A percentile compares a stretch with the other conserved stretches of the same genome.
Evolutionary conservation across 2,797 vertebrate genomes (phyloP).

Genomic region (Pogoniulus pusillus): DNA sequence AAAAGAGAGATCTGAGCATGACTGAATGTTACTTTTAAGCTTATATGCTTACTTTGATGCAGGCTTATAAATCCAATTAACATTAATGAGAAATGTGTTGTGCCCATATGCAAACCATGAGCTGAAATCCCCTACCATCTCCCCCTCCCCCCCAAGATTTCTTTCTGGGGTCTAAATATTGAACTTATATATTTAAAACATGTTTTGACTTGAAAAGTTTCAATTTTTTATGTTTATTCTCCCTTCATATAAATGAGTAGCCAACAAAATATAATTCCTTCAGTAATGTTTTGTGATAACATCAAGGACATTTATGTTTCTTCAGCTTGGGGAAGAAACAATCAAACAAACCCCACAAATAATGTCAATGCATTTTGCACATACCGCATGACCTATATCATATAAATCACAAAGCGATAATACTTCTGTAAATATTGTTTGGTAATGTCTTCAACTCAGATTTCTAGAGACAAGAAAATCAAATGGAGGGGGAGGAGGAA

Average conservation of each 20-base stretch:
- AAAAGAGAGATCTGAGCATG: neutral
- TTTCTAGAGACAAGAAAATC: conserved; percentile 55
- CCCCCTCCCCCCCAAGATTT: neutral
- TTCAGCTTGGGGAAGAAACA: conserved; percentile 33
- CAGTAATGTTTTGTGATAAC: conserved; percentile 40
- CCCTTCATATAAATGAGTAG: conserved; percentile 13
- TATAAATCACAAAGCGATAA: conserved; percentile 57
- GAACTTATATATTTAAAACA: neutral
- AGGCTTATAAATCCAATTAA: conserved; percentile 47
- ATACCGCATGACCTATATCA: neutral
- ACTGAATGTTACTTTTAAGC: conserved; percentile 23
- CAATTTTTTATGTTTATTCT: conserved; percentile 2
- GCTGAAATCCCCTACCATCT: neutral
- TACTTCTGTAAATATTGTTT: conserved; percentile 60
- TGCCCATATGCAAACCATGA: neutral
- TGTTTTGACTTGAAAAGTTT: conserved; percentile 27
- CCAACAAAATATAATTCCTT: conserved; percentile 62
- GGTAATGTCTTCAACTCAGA: conserved; percentile 38
- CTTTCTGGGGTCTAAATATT: neutral
- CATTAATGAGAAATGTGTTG: conserved; percentile 39
- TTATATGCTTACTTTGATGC: conserved; percentile 21
- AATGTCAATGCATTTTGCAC: conserved; percentile 43
- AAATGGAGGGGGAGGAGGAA: neutral
- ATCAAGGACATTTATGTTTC: conserved; percentile 60
- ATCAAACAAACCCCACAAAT: neutral